A percentile compares a stretch with the other conserved stretches of the same genome.
phyloP scores from a whole-genome alignment of 2,888 invertebrate species.

The Idaea biselata region DNA sequence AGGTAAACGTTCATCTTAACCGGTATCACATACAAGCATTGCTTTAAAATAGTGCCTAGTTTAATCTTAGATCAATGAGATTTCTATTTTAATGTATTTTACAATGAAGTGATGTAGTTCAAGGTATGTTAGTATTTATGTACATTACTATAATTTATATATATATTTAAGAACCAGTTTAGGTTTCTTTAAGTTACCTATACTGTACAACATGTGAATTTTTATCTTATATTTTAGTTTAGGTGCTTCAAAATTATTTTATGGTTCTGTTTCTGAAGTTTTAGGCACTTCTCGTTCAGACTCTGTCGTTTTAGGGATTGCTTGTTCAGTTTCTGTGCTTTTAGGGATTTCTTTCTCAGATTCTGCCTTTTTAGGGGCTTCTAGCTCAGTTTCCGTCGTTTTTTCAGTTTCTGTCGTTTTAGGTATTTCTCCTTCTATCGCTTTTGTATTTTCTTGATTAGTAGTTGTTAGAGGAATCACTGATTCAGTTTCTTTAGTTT shows the following conservation, averaged over 20 bases:
- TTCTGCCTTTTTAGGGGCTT: not conserved
- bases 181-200: not conserved
- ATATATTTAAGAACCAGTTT: not conserved
- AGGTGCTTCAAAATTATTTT: not conserved
- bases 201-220: not conserved
- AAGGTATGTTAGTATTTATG: constrained; percentile 9
- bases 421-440: not conserved
- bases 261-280: not conserved
- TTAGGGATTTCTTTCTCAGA: not conserved
- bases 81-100: constrained; percentile 20
- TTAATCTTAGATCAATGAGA: constrained; percentile 28
- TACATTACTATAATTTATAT: not conserved
- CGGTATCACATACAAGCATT: constrained; percentile 30
- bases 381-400: too few species aligned
- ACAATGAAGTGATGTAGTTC: constrained; percentile 21
- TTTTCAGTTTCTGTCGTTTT: not conserved
- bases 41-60: constrained; percentile 25
- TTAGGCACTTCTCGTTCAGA: not conserved
- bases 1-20: not conserved
- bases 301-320: not conserved
- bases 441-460: not conserved
- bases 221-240: not conserved
- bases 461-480: not conserved
- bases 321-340: not conserved
- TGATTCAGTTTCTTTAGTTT: constrained; percentile 4